phyloP scores from a whole-genome alignment of 1,140 invertebrate genomes.

The Pemphigus obesinymphae region DNA sequence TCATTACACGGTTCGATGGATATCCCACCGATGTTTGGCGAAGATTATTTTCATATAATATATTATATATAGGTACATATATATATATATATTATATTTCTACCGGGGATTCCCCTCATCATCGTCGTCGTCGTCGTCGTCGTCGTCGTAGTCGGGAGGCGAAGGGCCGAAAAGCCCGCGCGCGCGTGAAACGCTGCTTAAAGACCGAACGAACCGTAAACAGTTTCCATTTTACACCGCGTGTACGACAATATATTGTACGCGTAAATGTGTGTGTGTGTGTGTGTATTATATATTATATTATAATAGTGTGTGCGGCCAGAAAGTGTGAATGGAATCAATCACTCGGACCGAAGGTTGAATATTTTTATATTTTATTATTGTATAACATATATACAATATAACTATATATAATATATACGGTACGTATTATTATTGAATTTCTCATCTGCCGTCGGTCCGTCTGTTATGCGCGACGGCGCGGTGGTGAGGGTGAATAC shows the following conservation, averaged over 20 bases:
- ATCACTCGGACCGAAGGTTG: constrained; percentile 17
- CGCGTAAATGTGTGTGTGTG: neutral
- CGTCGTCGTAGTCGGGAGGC: neutral
- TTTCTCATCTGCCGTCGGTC: constrained; percentile 7
- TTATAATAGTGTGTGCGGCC: neutral
- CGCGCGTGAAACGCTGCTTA: constrained; percentile 10
- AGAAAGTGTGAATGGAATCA: constrained; percentile 27
- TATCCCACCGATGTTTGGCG: constrained; percentile 3
- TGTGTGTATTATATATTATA: neutral
- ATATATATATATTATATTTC: too few relatives aligned
- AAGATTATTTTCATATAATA: constrained; percentile 11
- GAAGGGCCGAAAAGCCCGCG: neutral
- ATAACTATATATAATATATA: neutral
- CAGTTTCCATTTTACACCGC: constrained; percentile 10
- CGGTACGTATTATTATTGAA: neutral
- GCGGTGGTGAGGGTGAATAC: neutral
- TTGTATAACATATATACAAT: too few relatives aligned
- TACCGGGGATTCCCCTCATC: too few relatives aligned
- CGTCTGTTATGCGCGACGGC: neutral
- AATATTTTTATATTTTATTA: constrained; percentile 10
- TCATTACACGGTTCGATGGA: constrained; percentile 29
- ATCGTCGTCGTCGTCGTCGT: neutral
- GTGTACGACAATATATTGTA: too few relatives aligned
- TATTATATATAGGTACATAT: too few relatives aligned
- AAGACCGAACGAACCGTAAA: constrained; percentile 32